Conservation (phyloP, 2,797 vertebrate species). For the Rhinoraja longicauda region DNA sequence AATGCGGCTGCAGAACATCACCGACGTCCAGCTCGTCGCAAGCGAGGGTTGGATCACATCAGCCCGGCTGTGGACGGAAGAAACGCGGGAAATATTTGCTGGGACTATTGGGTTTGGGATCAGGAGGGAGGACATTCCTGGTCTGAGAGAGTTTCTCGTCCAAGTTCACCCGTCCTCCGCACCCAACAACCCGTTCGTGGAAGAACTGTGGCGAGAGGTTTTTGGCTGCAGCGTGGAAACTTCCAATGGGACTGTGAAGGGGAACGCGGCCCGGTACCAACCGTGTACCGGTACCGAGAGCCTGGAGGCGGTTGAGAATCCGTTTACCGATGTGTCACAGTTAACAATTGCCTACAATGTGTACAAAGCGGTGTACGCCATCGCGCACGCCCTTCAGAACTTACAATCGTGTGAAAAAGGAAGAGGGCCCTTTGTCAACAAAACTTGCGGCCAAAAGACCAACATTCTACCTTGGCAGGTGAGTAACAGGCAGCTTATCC, state of each 20-base stretch:
- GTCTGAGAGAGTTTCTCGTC: constrained; percentile 27
- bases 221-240: neutral
- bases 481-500: neutral
- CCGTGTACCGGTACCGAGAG: neutral
- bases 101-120: constrained; percentile 28
- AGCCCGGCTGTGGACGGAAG: neutral
- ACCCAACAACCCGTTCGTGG: neutral
- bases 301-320: too few species aligned
- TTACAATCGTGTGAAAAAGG: neutral
- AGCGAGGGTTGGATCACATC: constrained; percentile 35
- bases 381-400: constrained; percentile 7
- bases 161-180: neutral
- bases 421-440: neutral
- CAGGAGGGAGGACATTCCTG: constrained; percentile 13
- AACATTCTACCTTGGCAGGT: constrained; percentile 48
- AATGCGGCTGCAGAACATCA: constrained; percentile 9
- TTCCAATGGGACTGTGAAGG: neutral
- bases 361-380: constrained; percentile 40
- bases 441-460: constrained; percentile 43
- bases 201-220: neutral
- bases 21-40: neutral
- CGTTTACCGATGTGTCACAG: constrained; percentile 14
- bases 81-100: constrained; percentile 1
- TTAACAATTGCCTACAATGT: constrained; percentile 50
- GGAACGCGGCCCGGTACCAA: neutral